These are phyloP conservation scores for Acanthopagrus latus DNA, from an alignment of 2,797 vertebrate species.

Conservation along the genomic window DNA sequence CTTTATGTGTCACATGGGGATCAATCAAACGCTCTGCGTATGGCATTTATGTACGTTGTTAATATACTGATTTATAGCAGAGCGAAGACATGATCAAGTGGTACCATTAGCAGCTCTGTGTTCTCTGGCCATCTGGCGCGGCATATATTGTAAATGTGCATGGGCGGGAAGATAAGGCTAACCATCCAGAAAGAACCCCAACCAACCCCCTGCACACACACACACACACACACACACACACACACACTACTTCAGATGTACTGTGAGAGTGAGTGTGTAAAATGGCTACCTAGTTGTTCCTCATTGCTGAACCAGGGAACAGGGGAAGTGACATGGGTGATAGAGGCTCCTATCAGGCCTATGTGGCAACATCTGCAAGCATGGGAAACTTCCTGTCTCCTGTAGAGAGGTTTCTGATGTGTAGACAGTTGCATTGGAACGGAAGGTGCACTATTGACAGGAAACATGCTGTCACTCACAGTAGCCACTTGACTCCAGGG, in stretches of 20 bases:
- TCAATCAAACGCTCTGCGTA: constrained; percentile 55
- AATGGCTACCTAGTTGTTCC: constrained; percentile 52
- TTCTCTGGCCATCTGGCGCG: constrained; percentile 73
- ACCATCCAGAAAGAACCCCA: constrained; percentile 71
- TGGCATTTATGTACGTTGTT: constrained; percentile 62
- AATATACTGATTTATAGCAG: constrained; percentile 70
- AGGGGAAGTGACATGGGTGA: constrained; percentile 74
- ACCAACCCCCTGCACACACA: constrained; percentile 26
- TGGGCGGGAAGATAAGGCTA: constrained; percentile 71
- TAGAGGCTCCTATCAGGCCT: constrained; percentile 72
- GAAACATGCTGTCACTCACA: constrained; percentile 35
- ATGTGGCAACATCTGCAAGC: constrained; percentile 63
- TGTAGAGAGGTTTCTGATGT: constrained; percentile 45
- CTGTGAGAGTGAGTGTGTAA: constrained; percentile 42
- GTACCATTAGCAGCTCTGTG: constrained; percentile 65
- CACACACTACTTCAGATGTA: constrained; percentile 29
- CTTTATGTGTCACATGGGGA: constrained; percentile 61
- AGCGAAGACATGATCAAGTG: constrained; percentile 75
- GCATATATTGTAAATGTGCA: constrained; percentile 67
- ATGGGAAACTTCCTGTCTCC: constrained; percentile 68
- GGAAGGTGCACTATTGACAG: constrained; percentile 41
- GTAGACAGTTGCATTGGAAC: constrained; percentile 25
- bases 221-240: constrained; percentile 9
- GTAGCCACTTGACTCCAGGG: neutral
- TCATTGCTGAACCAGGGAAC: constrained; percentile 48